phyloP scores from a whole-genome alignment of 2,113 vertebrate species.

The Kobus ellipsiprymnus region DNA sequence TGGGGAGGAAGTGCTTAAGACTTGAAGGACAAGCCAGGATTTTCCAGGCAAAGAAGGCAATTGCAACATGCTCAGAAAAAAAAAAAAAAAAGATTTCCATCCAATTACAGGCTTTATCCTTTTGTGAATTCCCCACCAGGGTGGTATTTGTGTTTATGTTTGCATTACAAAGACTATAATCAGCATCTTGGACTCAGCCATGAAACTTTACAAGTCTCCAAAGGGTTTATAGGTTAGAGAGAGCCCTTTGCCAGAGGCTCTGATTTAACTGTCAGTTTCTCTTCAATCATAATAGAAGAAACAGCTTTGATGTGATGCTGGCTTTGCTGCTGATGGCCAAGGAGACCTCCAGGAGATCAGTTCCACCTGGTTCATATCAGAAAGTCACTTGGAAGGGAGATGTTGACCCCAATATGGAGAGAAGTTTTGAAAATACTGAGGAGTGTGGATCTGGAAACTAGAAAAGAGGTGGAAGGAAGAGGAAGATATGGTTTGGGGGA shows the following conservation, averaged over 20 bases:
- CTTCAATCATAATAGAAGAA: not conserved
- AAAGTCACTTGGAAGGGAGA: not conserved
- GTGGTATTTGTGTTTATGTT: not conserved
- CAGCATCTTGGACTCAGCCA: not conserved
- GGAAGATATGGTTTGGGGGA: not conserved
- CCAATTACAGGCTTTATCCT: not conserved
- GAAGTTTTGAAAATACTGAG: not conserved
- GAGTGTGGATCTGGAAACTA: not conserved
- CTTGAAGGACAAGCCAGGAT: not conserved
- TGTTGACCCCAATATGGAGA: not conserved
- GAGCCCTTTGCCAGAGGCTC: not conserved
- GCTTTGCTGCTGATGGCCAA: not conserved
- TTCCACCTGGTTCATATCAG: not conserved
- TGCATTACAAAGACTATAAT: not conserved
- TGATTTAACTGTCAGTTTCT: not conserved
- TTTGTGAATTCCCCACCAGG: not conserved
- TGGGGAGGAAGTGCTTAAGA: not conserved
- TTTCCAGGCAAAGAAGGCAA: not conserved
- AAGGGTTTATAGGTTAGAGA: not conserved
- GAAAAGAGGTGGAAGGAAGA: not conserved
- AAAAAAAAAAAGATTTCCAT: not conserved
- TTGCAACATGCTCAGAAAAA: not conserved
- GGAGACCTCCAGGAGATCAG: not conserved
- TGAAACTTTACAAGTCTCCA: not conserved
- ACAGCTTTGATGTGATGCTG: accelerated